These are phyloP conservation scores for Drosophila serrata DNA, from an alignment of 1,140 invertebrate species.

Conservation along the genomic window DNA sequence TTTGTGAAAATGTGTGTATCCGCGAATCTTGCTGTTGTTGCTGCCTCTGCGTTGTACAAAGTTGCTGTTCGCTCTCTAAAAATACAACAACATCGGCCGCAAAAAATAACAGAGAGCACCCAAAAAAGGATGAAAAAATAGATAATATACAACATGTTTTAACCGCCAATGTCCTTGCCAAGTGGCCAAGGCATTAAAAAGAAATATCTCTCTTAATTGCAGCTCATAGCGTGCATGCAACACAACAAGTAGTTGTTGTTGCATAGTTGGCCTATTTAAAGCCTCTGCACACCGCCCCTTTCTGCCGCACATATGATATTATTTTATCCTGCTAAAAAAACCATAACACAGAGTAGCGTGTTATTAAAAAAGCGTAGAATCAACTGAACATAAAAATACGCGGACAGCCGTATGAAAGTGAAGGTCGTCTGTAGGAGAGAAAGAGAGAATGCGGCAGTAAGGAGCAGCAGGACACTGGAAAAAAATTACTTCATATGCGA, in stretches of 20 bases:
- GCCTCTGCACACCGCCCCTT: slow-evolving; percentile 5
- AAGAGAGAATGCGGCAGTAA: slow-evolving; percentile 58
- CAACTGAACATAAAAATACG: slow-evolving; percentile 35
- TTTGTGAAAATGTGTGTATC: slow-evolving; percentile 84
- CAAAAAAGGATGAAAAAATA: slow-evolving; percentile 12
- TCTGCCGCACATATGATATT: slow-evolving; percentile 40
- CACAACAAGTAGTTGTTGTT: slow-evolving; percentile 48
- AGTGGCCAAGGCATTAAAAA: slow-evolving; percentile 36
- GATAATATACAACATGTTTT: slow-evolving; percentile 34
- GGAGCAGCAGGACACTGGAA: slow-evolving; percentile 33
- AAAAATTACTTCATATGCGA: background rate
- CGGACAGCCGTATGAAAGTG: slow-evolving; percentile 61
- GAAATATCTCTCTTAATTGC: slow-evolving; percentile 48
- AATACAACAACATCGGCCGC: slow-evolving; percentile 35
- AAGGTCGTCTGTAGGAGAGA: slow-evolving; percentile 81
- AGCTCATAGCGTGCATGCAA: slow-evolving; percentile 33
- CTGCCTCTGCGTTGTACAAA: slow-evolving; percentile 36
- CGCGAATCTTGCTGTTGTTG: slow-evolving; percentile 67
- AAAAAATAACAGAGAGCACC: slow-evolving; percentile 27
- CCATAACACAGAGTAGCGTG: slow-evolving; percentile 32
- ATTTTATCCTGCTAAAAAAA: slow-evolving; percentile 34
- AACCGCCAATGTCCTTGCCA: slow-evolving; percentile 59
- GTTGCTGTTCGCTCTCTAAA: slow-evolving; percentile 28
- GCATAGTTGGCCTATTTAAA: slow-evolving; percentile 66
- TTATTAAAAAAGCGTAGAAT: slow-evolving; percentile 46